Conservation (phyloP, 2,888 invertebrate genomes). For the Timema cristinae region DNA sequence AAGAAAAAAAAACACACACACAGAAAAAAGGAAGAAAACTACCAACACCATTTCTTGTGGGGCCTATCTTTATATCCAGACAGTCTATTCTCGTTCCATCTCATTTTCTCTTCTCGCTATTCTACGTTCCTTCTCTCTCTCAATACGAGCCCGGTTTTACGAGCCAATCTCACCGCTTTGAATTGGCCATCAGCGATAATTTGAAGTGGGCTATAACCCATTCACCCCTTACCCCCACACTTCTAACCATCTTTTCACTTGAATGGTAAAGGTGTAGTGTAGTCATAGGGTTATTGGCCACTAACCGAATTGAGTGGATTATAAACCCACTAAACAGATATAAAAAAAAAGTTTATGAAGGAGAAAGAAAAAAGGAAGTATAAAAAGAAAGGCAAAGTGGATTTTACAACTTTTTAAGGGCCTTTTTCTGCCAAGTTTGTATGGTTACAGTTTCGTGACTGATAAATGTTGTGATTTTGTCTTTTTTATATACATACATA, state of each 20-base stretch:
- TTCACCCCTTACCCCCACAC: not conserved
- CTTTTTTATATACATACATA: too few species aligned
- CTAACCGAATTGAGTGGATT: conserved; percentile 17
- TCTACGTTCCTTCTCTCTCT: conserved; percentile 5
- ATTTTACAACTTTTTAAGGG: conserved; percentile 24
- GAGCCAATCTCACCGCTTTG: conserved; percentile 21
- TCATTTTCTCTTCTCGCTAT: not conserved
- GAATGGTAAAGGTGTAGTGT: conserved; percentile 13
- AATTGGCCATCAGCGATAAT: conserved; percentile 25
- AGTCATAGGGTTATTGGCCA: conserved; percentile 14
- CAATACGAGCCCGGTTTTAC: conserved; percentile 19
- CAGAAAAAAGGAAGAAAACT: too few species aligned
- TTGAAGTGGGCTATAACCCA: conserved; percentile 23
- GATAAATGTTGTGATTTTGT: too few species aligned
- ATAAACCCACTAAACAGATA: conserved; percentile 9
- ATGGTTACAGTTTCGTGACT: not conserved
- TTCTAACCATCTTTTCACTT: conserved; percentile 8
- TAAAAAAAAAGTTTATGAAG: not conserved
- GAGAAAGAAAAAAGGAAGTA: not conserved
- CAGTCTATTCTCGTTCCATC: not conserved
- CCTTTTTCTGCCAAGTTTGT: conserved; percentile 23
- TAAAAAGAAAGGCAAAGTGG: conserved; percentile 7
- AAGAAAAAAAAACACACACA: too few species aligned
- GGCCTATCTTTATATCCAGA: too few species aligned
- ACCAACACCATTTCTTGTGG: too few species aligned